Percentiles rank a stretch among this genome's conserved stretches.
These are phyloP conservation scores for Geopemphigus sp. DNA, from an alignment of 1,140 invertebrate species.

Conservation along the genomic window DNA sequence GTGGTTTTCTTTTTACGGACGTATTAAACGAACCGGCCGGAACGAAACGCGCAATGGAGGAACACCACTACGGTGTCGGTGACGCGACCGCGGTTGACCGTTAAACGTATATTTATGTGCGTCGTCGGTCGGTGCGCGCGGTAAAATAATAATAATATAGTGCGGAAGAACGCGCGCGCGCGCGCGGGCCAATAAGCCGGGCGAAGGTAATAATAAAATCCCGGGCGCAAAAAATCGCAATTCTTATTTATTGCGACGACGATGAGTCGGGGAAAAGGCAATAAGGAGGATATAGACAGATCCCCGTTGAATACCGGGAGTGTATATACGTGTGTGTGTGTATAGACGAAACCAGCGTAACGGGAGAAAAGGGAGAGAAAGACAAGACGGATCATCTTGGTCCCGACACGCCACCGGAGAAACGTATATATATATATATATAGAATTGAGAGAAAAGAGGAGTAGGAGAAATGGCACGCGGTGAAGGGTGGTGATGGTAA, in stretches of 20 bases:
- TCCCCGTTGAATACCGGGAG: conserved; percentile 44
- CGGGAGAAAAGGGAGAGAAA: conserved; percentile 11
- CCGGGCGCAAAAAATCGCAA: conserved; percentile 29
- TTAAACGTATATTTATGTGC: neutral
- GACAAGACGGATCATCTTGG: conserved; percentile 44
- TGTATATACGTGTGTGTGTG: neutral
- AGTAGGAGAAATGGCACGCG: neutral
- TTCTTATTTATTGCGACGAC: conserved; percentile 42
- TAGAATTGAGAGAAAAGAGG: conserved; percentile 18
- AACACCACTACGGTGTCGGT: too few relatives aligned
- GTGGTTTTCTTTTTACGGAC: too few relatives aligned
- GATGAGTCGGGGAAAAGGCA: conserved; percentile 51
- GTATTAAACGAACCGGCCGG: too few relatives aligned
- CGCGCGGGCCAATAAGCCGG: conserved; percentile 13
- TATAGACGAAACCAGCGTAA: too few relatives aligned
- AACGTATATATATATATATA: too few relatives aligned
- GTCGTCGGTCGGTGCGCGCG: conserved; percentile 49
- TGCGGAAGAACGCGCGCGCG: neutral
- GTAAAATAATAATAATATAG: conserved; percentile 30
- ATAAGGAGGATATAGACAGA: conserved; percentile 19
- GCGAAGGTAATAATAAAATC: conserved; percentile 37
- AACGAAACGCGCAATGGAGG: too few relatives aligned
- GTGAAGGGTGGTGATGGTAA: neutral
- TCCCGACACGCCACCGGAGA: conserved; percentile 15
- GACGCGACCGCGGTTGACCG: too few relatives aligned